Conservation (phyloP, 2,797 vertebrate genomes). For the Pelodytes ibericus region DNA sequence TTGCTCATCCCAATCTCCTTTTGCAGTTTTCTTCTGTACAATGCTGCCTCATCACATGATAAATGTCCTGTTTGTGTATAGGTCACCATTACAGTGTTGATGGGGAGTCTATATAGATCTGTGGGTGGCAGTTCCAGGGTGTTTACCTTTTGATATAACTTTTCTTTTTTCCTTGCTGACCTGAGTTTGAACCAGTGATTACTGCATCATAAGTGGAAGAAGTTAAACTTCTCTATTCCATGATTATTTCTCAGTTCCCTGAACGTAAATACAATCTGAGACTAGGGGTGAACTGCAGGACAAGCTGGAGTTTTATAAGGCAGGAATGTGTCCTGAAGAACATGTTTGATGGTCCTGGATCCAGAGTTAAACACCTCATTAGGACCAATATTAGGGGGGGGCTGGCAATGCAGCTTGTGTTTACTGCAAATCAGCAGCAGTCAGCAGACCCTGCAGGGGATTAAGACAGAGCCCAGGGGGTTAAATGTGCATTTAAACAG, state of each 20-base stretch:
- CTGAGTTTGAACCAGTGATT: slow-evolving; percentile 80
- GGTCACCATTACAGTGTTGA: slow-evolving; percentile 34
- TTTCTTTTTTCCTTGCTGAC: slow-evolving; percentile 76
- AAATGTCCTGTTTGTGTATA: neutral
- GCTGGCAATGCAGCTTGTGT: neutral
- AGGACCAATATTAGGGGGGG: neutral
- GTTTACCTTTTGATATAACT: slow-evolving; percentile 77
- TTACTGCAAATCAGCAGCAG: neutral
- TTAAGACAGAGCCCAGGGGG: neutral
- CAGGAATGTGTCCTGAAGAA: slow-evolving; percentile 39
- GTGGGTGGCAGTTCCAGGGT: slow-evolving; percentile 60
- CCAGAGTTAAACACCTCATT: slow-evolving; percentile 12
- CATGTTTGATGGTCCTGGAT: slow-evolving; percentile 8
- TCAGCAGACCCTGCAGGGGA: neutral
- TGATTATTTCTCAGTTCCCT: slow-evolving; percentile 56
- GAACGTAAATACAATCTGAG: slow-evolving; percentile 62
- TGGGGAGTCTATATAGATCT: slow-evolving; percentile 38
- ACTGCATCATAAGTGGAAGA: slow-evolving; percentile 71
- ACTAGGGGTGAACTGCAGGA: slow-evolving; percentile 63
- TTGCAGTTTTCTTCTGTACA: no score
- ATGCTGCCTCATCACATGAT: neutral
- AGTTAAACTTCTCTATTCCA: slow-evolving; percentile 58
- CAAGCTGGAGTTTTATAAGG: slow-evolving; percentile 64
- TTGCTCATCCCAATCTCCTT: no score
- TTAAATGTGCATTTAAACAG: neutral